phyloP scores from a whole-genome alignment of 2,888 invertebrate genomes.

The Phymatocera aterrima region DNA sequence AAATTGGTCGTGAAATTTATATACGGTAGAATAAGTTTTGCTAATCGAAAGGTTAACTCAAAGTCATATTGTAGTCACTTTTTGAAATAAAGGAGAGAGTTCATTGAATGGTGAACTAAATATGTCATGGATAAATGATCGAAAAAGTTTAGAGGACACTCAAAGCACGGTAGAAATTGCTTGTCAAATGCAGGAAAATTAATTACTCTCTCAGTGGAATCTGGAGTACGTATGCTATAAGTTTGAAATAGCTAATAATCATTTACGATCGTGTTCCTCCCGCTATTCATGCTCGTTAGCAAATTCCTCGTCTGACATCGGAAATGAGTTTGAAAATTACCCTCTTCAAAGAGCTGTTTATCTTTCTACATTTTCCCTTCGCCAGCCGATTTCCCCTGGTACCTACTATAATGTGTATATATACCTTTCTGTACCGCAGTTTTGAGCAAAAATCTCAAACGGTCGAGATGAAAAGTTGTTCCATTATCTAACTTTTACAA shows the following conservation, averaged over 20 bases:
- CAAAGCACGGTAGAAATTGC: slow-evolving; percentile 22
- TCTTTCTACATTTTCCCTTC: background rate
- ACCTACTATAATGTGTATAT: too few relatives aligned
- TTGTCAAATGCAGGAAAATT: slow-evolving; percentile 33
- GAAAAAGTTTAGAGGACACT: slow-evolving; percentile 11
- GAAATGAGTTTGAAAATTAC: background rate
- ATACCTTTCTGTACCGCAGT: background rate
- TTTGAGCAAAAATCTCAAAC: background rate
- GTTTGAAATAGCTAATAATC: slow-evolving; percentile 11
- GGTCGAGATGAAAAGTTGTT: background rate
- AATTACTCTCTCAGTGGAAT: slow-evolving; percentile 3
- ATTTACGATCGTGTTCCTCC: background rate
- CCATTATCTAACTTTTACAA: slow-evolving; percentile 8
- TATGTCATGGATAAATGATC: background rate
- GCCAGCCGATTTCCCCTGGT: background rate
- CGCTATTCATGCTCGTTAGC: background rate
- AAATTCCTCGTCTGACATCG: background rate
- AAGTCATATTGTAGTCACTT: background rate
- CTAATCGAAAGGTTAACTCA: background rate
- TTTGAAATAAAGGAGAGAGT: background rate
- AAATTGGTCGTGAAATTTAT: background rate
- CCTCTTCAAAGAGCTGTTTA: background rate
- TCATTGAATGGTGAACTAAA: background rate
- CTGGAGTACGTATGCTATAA: background rate
- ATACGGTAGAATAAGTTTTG: background rate